Base-by-base conservation (phyloP, 1,140 invertebrate genomes). In the Venturia canescens region DNA sequence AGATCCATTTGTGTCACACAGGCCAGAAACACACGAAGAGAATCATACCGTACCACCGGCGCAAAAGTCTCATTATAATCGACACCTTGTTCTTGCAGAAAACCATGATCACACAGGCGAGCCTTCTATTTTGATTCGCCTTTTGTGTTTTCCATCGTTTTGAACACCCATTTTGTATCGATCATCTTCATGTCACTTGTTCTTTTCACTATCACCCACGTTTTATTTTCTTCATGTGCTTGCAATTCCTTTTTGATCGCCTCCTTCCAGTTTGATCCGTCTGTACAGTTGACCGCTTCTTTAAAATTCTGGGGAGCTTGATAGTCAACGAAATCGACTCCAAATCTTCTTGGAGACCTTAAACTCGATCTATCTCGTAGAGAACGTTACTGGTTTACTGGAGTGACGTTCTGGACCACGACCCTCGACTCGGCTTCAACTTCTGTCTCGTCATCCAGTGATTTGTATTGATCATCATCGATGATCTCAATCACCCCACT, bases 111-210 rank as follows among this genome's bases (percentile, higher is more conserved):
- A 86, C 84, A 83, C 31, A 89, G 79, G 71, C 86, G 80, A 60
- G 85, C 83, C 75, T 89, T 87, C 48, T 85, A 84, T 79, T 29
- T 63, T 27, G 29, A 16, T 6, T 48, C 23, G 26, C 57, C 79
- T 21, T n/a, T n/a, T n/a, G n/a, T n/a, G n/a, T 21, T 7, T 34
- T 48, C 6, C 38, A 50, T 48, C 18, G 34, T 53, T 7, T 48
- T 81, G 23, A 89, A 89, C 0, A 88, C 85, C 86, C 87, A 88
- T 84, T 86, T 88, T 50, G 82, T 86, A 29, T 79, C 79, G 9
- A 88, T 87, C 15, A 80, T 88, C 48, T 82, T 21, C n/a, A 88
- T 88, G 4, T 87, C 84, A 11, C 74, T 76, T 67, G 31, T 79
- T 86, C 87, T 86, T 66, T 78, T 44, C 6, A 34, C 50, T 1